phyloP scores from a whole-genome alignment of 2,113 vertebrate genomes.

The Cichladusa arquata region DNA sequence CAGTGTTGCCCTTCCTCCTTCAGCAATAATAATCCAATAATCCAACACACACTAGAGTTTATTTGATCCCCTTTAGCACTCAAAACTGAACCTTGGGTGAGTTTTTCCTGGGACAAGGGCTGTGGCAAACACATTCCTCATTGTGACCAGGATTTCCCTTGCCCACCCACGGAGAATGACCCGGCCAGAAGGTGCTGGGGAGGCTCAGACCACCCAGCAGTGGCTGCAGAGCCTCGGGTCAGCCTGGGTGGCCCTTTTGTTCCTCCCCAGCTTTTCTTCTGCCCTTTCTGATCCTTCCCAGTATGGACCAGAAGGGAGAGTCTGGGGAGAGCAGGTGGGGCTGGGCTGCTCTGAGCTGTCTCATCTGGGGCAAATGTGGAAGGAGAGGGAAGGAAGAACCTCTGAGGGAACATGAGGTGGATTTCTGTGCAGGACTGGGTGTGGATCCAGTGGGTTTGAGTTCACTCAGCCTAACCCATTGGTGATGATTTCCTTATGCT shows the following conservation, averaged over 20 bases:
- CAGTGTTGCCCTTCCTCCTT: background rate
- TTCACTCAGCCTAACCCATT: background rate
- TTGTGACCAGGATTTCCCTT: background rate
- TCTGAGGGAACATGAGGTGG: background rate
- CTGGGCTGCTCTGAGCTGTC: background rate
- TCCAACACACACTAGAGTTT: background rate
- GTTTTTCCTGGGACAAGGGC: background rate
- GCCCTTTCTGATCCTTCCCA: background rate
- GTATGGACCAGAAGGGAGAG: background rate
- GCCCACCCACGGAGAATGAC: background rate
- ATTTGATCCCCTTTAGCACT: background rate
- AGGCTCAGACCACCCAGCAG: background rate
- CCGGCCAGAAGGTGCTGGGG: background rate
- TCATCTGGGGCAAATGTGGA: background rate
- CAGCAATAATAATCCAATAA: background rate
- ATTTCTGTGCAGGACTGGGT: background rate
- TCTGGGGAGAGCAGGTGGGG: background rate
- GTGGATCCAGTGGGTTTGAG: background rate
- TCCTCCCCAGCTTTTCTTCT: background rate
- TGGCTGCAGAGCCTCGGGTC: background rate
- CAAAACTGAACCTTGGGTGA: background rate
- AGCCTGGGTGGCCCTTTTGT: background rate
- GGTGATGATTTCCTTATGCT: constrained; percentile 17
- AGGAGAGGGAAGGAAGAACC: background rate
- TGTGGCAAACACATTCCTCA: background rate